Conservation (phyloP, 2,888 invertebrate species). For the Mylabris sibirica region DNA sequence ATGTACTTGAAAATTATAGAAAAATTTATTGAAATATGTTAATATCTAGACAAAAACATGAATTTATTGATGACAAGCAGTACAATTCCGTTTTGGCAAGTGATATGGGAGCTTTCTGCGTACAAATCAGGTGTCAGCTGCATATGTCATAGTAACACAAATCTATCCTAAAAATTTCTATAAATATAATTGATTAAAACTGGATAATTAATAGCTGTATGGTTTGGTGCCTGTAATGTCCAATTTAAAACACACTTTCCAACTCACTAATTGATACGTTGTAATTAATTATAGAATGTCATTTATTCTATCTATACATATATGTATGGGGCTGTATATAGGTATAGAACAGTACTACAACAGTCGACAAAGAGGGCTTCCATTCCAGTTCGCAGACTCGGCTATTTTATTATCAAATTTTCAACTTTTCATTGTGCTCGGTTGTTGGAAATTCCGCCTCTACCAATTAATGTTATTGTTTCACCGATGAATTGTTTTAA, state of each 20-base stretch:
- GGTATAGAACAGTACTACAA: slow-evolving; percentile 26
- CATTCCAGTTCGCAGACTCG: slow-evolving; percentile 50
- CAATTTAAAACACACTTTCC: slow-evolving; percentile 56
- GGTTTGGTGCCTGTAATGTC: slow-evolving; percentile 41
- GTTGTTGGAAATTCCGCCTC: slow-evolving; percentile 37
- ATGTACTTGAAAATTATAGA: too few species aligned
- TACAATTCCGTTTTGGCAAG: background rate
- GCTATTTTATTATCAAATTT: slow-evolving; percentile 56
- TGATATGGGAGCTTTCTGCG: slow-evolving; percentile 30
- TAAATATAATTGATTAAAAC: slow-evolving; percentile 57
- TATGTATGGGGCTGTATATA: background rate
- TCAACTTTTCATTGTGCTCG: slow-evolving; percentile 47
- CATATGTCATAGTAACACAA: slow-evolving; percentile 46
- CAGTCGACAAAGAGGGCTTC: slow-evolving; percentile 50
- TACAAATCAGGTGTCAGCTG: slow-evolving; percentile 53
- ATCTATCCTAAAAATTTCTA: slow-evolving; percentile 49
- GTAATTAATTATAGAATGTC: slow-evolving; percentile 58
- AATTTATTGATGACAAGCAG: background rate
- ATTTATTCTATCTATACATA: slow-evolving; percentile 43
- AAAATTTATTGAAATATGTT: too few species aligned
- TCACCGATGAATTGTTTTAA: slow-evolving; percentile 40
- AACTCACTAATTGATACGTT: slow-evolving; percentile 57
- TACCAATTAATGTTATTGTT: slow-evolving; percentile 44
- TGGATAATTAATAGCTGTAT: slow-evolving; percentile 54
- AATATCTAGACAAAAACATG: background rate